Evolutionary conservation across 1,140 invertebrate species (phyloP).

Genomic region (Drosophila lini): DNA sequence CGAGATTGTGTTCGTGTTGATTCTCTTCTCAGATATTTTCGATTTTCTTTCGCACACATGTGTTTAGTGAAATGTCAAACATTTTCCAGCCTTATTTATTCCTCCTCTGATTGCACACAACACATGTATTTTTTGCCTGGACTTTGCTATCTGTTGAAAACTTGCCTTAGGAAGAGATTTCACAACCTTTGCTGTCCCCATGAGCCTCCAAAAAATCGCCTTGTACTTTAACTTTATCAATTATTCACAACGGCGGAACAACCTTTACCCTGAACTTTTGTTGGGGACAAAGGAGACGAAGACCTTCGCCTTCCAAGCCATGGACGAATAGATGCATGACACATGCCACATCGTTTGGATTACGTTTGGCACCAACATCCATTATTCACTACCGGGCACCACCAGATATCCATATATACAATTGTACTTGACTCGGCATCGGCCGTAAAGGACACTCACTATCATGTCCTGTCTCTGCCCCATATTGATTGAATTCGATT

Average conservation of each 20-base stretch:
- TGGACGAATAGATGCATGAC: constrained; percentile 13
- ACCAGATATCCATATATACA: constrained; percentile 5
- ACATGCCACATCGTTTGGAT: constrained; percentile 43
- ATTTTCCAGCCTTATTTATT: constrained; percentile 31
- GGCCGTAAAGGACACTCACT: constrained; percentile 27
- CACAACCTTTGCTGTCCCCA: constrained; percentile 10
- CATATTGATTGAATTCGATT: constrained; percentile 63
- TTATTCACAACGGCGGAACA: constrained; percentile 59
- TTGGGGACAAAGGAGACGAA: not conserved
- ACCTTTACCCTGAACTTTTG: constrained; percentile 74
- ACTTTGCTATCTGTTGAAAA: not conserved
- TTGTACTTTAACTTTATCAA: constrained; percentile 68
- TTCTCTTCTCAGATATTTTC: constrained; percentile 19
- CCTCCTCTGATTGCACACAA: constrained; percentile 13
- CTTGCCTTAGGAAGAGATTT: not conserved
- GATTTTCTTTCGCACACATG: constrained; percentile 29
- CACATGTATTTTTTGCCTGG: constrained; percentile 1
- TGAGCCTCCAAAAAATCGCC: constrained; percentile 15
- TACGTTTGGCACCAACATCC: constrained; percentile 43
- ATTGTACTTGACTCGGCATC: constrained; percentile 47
- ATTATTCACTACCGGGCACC: constrained; percentile 64
- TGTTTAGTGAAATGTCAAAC: constrained; percentile 46
- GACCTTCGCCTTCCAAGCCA: constrained; percentile 49
- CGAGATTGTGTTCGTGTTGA: constrained; percentile 9
- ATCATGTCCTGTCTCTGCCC: constrained; percentile 16